These are phyloP conservation scores for Sander lucioperca DNA, from an alignment of 2,113 vertebrate species.

Conservation along the genomic window DNA sequence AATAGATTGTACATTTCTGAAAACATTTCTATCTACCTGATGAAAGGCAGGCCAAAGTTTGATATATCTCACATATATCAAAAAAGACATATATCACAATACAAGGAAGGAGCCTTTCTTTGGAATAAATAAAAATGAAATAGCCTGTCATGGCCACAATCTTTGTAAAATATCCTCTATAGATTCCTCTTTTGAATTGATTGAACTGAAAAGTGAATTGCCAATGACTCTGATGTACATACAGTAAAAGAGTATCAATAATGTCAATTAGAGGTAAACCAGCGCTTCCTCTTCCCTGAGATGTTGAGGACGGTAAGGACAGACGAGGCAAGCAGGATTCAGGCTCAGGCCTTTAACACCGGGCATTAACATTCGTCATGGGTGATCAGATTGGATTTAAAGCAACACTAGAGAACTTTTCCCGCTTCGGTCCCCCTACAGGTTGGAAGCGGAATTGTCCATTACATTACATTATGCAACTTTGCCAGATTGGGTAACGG, in stretches of 20 bases:
- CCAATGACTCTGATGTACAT: conserved; percentile 25
- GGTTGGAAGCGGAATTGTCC: too few species aligned
- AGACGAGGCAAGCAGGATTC: conserved; percentile 29
- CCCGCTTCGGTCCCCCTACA: too few species aligned
- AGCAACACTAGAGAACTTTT: too few species aligned
- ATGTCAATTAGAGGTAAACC: neutral
- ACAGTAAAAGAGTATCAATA: neutral
- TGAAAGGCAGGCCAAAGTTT: conserved; percentile 1
- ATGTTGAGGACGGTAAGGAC: neutral
- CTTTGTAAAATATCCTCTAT: neutral
- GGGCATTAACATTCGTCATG: conserved; percentile 36
- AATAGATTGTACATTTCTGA: neutral
- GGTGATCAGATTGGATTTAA: neutral
- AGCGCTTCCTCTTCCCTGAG: conserved; percentile 14
- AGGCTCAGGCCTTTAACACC: conserved; percentile 19
- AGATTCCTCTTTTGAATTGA: neutral
- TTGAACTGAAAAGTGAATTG: conserved; percentile 17
- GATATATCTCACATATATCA: neutral
- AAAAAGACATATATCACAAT: neutral
- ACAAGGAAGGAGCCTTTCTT: neutral
- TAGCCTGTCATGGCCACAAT: neutral
- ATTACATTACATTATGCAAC: too few species aligned
- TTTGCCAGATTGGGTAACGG: too few species aligned
- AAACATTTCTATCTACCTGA: neutral
- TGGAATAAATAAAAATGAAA: neutral